phyloP scores from a whole-genome alignment of 2,797 vertebrate species.

The Molossus molossus region DNA sequence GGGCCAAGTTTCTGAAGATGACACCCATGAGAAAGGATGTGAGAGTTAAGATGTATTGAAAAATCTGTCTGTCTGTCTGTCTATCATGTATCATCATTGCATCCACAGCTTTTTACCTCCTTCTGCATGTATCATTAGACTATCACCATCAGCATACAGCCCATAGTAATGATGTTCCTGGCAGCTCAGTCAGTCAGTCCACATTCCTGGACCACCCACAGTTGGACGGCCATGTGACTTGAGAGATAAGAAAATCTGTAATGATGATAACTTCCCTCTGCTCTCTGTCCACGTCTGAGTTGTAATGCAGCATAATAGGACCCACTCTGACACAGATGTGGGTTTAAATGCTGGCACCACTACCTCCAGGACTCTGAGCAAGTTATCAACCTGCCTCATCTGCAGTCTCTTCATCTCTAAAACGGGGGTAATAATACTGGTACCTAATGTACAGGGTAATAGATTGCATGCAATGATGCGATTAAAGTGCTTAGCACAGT shows the following conservation, averaged over 20 bases:
- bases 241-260: neutral
- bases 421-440: neutral
- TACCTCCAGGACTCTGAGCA: neutral
- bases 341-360: neutral
- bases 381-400: neutral
- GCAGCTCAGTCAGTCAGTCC: neutral
- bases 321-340: neutral
- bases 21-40: neutral
- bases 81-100: neutral
- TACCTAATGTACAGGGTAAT: neutral
- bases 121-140: neutral
- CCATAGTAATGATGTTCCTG: neutral
- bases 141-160: neutral
- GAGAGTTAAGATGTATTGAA: neutral
- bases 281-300: neutral
- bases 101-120: neutral
- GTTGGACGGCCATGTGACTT: neutral
- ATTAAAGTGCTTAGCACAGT: neutral
- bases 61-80: neutral
- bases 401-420: conserved; percentile 1
- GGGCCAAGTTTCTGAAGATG: conserved; percentile 43
- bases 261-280: neutral
- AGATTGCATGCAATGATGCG: neutral
- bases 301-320: neutral
- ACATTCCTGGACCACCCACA: neutral